Evolutionary conservation across 2,797 vertebrate genomes (phyloP).

Genomic region (Molossus alvarezi): DNA sequence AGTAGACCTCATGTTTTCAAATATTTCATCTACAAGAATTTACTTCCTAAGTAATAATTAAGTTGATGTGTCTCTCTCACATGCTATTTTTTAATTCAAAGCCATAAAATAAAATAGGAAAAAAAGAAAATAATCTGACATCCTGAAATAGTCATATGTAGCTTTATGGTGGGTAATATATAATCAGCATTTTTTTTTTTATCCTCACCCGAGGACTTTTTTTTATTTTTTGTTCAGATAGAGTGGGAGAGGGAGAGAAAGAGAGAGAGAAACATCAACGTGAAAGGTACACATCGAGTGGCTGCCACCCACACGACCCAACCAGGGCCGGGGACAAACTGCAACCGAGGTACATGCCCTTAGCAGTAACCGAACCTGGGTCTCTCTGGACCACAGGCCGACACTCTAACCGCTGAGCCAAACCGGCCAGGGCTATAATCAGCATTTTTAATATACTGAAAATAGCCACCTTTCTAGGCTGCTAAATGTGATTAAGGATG

Average conservation of each 20-base stretch:
- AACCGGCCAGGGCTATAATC: not conserved
- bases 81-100: conserved; percentile 20
- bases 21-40: conserved; percentile 47
- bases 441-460: not conserved
- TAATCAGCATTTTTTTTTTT: not conserved
- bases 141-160: not conserved
- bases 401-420: too few relatives aligned
- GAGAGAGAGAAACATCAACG: too few relatives aligned
- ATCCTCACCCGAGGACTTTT: too few relatives aligned
- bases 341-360: too few relatives aligned
- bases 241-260: too few relatives aligned
- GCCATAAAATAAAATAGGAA: not conserved
- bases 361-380: too few relatives aligned
- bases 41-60: conserved; percentile 45
- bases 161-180: not conserved
- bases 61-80: not conserved
- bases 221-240: too few relatives aligned
- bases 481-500: not conserved
- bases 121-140: not conserved
- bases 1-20: conserved; percentile 18
- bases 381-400: too few relatives aligned
- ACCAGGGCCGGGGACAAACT: too few relatives aligned
- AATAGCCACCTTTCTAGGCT: not conserved
- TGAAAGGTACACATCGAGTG: too few relatives aligned
- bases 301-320: too few relatives aligned